Evolutionary conservation across 2,113 vertebrate genomes (phyloP), one percentile per base, ranked within the genome.

Genomic region (Mustela lutreola): DNA sequence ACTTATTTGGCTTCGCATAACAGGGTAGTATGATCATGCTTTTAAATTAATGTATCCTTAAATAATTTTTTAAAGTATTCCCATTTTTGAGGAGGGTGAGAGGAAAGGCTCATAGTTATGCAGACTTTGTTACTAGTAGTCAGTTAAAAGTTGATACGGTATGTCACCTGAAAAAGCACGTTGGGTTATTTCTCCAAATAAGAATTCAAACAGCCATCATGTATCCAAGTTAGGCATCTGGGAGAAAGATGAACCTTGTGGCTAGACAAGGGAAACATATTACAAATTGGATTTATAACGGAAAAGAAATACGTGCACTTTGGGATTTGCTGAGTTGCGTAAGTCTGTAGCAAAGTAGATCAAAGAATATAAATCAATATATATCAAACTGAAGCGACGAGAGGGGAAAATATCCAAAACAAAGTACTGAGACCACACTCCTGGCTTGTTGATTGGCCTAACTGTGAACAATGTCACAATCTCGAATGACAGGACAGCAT

Each of bases 311-410:
- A 84, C 70, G 50, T 58, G 60, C 9, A 16, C 21, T 91, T 45
- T 63, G 63, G 22, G 22, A 63, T 96, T 91, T 80, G 67, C 85
- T 86, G 42, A 60, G 16, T 82, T 94, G 56, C 33, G 48, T 91
- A 75, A 50, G 50, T 65, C 84, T 84, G 11, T 81, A 65, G 12
- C 76, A 87, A 80, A 83, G 36, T 26, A 81, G 28, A 22, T 45
- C 75, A 65, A 84, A 21, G 60, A 85, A 28, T 79, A 79, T 84
- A 92, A 81, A 33, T 50, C 65, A 82, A 65, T 48, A 78, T 33
- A 22, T 81, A 42, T 56, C 48, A 84, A 89, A 86, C 21, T 36
- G 56, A 94, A 84, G 48, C 26, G 33, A 33, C 15, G 31, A 78
- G n/a, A 91, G 22, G 22, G 1, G 2, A 91, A 82, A 56, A 67